These are phyloP conservation scores for Cettia cetti DNA, from an alignment of 2,113 vertebrate species.

Conservation along the genomic window DNA sequence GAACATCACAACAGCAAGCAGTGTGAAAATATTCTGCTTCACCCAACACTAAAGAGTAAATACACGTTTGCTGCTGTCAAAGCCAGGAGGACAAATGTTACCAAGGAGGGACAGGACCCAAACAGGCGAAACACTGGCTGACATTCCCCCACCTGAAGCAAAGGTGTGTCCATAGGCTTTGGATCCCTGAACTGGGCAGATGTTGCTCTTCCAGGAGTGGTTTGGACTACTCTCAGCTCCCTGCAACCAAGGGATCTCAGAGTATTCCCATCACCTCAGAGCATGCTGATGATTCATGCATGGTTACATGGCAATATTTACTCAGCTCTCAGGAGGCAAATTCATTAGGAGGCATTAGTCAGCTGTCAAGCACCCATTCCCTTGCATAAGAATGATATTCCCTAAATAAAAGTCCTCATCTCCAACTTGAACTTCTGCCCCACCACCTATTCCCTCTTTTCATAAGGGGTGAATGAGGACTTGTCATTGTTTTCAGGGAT, in stretches of 20 bases:
- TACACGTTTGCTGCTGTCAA: not conserved
- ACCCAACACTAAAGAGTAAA: not conserved
- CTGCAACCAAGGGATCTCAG: not conserved
- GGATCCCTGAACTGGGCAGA: not conserved
- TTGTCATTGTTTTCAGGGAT: not conserved
- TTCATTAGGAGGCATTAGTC: not conserved
- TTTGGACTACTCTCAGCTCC: not conserved
- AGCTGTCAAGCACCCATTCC: slow-evolving; percentile 14
- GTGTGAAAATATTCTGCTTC: not conserved
- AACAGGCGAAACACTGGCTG: not conserved
- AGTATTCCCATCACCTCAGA: not conserved
- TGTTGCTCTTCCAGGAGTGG: not conserved
- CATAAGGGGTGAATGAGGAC: not conserved
- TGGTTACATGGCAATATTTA: slow-evolving; percentile 49
- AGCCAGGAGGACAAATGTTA: not conserved
- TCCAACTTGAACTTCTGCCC: not conserved
- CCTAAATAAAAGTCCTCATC: not conserved
- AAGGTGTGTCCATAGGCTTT: not conserved
- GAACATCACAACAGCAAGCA: not conserved
- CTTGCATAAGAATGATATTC: not conserved
- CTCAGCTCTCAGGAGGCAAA: not conserved
- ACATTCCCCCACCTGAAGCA: not conserved
- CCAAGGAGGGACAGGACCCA: not conserved
- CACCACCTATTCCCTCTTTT: not conserved
- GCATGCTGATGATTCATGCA: not conserved